phyloP scores from a whole-genome alignment of 1,140 invertebrate genomes.

The Chrysoperla carnea region DNA sequence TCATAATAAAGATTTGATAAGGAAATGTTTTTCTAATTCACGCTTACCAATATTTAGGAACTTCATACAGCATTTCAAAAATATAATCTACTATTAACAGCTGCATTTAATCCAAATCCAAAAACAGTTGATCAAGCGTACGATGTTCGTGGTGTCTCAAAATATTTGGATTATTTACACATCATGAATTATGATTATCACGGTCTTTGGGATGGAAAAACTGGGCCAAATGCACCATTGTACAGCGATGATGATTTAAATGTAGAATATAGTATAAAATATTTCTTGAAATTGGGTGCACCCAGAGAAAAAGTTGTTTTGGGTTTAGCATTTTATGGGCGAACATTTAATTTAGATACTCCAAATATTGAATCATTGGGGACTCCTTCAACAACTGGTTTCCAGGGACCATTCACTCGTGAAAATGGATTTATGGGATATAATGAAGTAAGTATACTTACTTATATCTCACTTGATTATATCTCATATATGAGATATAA shows the following conservation, averaged over 20 bases:
- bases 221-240: constrained; percentile 56
- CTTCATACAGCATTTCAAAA: constrained; percentile 37
- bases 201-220: constrained; percentile 58
- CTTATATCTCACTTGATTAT: too few relatives aligned
- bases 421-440: constrained; percentile 75
- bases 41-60: constrained; percentile 26
- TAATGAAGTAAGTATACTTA: constrained; percentile 48
- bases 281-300: constrained; percentile 52
- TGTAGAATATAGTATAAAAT: constrained; percentile 59
- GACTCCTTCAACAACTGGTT: constrained; percentile 31
- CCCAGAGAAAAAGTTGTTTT: constrained; percentile 57
- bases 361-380: constrained; percentile 24
- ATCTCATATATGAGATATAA: too few relatives aligned
- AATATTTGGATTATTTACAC: constrained; percentile 65
- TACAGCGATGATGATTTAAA: constrained; percentile 30
- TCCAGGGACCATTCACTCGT: constrained; percentile 57
- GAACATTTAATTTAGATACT: constrained; percentile 20
- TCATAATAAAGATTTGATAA: background rate
- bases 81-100: constrained; percentile 44
- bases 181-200: constrained; percentile 87
- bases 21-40: background rate
- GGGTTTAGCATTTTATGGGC: constrained; percentile 69
- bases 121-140: constrained; percentile 55
- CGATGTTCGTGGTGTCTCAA: constrained; percentile 49
- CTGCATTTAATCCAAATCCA: constrained; percentile 56